These are phyloP conservation scores for Drosophila nigromelanica DNA, from an alignment of 1,140 invertebrate species.

Conservation along the genomic window DNA sequence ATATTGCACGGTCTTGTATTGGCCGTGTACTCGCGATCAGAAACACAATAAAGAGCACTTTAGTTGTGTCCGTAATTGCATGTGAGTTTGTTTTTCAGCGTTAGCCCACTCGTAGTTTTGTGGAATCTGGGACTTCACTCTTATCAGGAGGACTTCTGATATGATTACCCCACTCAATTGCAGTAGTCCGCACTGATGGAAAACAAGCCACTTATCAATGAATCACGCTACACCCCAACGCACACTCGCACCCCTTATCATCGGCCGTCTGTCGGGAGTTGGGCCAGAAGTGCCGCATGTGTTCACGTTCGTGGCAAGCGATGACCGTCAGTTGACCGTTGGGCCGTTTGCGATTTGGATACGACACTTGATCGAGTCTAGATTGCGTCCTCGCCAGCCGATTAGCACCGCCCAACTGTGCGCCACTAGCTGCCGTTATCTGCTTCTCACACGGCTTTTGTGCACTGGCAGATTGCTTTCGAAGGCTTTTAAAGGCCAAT, in stretches of 20 bases:
- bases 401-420: conserved; percentile 8
- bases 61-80: conserved; percentile 12
- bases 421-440: not conserved
- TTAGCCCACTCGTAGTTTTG: conserved; percentile 16
- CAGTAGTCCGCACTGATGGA: conserved; percentile 4
- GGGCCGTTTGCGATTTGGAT: not conserved
- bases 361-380: conserved; percentile 8
- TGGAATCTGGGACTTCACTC: conserved; percentile 9
- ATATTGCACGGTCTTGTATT: conserved; percentile 29
- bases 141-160: conserved; percentile 18
- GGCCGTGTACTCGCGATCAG: too few relatives aligned
- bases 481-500: too few relatives aligned
- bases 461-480: too few relatives aligned
- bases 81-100: conserved; percentile 15
- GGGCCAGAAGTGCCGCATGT: conserved; percentile 20
- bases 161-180: conserved; percentile 20
- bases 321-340: conserved; percentile 45
- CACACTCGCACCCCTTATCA: too few relatives aligned
- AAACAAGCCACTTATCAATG: conserved; percentile 48
- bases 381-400: conserved; percentile 30
- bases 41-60: conserved; percentile 5
- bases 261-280: not conserved
- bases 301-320: not conserved
- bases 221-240: conserved; percentile 19
- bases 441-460: conserved; percentile 16